Conservation (phyloP, 2,113 vertebrate genomes). For the Eptesicus fuscus region DNA sequence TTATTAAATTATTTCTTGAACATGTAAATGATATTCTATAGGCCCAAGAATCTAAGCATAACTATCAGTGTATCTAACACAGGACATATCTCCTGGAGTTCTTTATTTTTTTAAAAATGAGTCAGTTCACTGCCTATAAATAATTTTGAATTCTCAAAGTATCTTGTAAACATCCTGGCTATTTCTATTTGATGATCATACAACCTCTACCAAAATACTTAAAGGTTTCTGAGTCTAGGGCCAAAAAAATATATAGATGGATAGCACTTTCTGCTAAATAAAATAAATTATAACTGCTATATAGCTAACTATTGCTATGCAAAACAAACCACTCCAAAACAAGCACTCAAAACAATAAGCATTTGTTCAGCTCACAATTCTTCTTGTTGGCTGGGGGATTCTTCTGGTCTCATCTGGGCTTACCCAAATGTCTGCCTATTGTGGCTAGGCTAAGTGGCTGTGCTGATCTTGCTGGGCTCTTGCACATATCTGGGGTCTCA, state of each 20-base stretch:
- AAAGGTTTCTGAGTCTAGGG: neutral
- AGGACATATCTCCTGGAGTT: neutral
- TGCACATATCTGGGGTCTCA: accelerated
- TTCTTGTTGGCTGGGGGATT: neutral
- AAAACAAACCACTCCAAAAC: neutral
- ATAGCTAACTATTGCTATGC: neutral
- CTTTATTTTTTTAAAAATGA: neutral
- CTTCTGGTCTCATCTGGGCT: neutral
- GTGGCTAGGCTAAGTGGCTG: neutral
- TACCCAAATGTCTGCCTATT: neutral
- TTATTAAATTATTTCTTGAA: neutral
- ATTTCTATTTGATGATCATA: neutral
- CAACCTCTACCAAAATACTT: neutral
- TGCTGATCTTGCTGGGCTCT: neutral
- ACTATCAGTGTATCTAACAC: neutral
- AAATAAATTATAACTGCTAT: neutral
- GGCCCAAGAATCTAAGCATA: neutral
- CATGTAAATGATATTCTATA: neutral
- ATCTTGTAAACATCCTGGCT: neutral
- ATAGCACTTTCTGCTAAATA: neutral
- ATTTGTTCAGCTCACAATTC: neutral
- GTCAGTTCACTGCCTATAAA: neutral
- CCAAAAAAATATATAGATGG: neutral
- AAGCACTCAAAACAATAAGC: neutral
- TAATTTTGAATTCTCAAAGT: slow-evolving; percentile 2